A percentile compares a stretch with the other conserved stretches of the same genome.
phyloP scores from a whole-genome alignment of 2,888 invertebrate species.

The Pristionchus fissidentatus region DNA sequence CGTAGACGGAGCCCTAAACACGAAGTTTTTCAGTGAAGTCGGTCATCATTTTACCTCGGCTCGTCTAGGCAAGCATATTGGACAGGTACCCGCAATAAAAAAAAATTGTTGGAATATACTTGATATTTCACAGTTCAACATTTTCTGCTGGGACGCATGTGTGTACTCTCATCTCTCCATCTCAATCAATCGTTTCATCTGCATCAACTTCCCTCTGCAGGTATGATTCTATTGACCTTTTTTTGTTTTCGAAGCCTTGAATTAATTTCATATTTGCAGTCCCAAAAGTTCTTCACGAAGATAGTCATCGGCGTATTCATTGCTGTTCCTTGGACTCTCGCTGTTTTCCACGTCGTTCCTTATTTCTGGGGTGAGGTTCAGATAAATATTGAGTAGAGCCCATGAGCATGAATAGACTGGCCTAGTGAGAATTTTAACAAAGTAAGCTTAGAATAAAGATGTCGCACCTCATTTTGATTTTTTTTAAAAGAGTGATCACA shows the following conservation, averaged over 20 bases:
- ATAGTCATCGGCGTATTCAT: slow-evolving; percentile 52
- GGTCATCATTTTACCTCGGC: not conserved
- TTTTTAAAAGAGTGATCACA: not conserved
- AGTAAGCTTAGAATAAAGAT: no score
- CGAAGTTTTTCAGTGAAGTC: not conserved
- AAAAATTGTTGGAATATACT: not conserved
- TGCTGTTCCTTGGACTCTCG: slow-evolving; percentile 56
- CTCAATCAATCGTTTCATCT: slow-evolving; percentile 58
- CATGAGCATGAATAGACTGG: no score
- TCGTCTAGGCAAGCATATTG: not conserved
- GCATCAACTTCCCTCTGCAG: slow-evolving; percentile 57
- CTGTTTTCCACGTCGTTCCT: slow-evolving; percentile 55
- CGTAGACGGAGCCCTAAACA: no score
- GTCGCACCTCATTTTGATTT: no score
- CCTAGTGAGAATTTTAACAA: no score
- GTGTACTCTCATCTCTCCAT: slow-evolving; percentile 62
- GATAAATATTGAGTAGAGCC: no score
- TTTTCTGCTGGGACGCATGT: slow-evolving; percentile 63
- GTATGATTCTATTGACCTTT: slow-evolving; percentile 40
- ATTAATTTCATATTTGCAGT: not conserved
- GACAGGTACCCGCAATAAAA: not conserved
- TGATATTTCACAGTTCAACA: slow-evolving; percentile 53
- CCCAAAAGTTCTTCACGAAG: slow-evolving; percentile 41
- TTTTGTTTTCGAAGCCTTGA: not conserved
- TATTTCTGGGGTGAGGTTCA: slow-evolving; percentile 58